Percentiles rank a stretch among this genome's conserved stretches.
Evolutionary conservation across 2,797 vertebrate genomes (phyloP).

Genomic region (Adrianichthys oophorus): DNA sequence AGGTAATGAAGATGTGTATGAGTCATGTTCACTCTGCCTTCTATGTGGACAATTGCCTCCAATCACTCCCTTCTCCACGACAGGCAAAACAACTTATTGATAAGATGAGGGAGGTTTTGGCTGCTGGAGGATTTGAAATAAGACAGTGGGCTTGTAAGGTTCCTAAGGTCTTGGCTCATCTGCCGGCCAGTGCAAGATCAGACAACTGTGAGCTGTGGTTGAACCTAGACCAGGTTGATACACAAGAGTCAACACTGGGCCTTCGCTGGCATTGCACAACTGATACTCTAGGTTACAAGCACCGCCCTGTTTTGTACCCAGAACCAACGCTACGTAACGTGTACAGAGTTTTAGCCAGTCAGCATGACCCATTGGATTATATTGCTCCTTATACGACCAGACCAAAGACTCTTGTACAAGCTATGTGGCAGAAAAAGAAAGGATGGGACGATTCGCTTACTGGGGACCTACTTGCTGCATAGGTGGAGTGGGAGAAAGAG

Average conservation of each 20-base stretch:
- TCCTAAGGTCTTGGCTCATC: neutral
- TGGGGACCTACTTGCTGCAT: no score
- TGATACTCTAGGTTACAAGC: neutral
- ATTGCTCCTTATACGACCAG: no score
- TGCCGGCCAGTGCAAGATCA: neutral
- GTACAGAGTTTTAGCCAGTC: neutral
- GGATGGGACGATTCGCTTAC: no score
- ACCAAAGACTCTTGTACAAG: no score
- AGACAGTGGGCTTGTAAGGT: constrained; percentile 8
- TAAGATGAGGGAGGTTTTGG: neutral
- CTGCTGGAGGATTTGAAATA: neutral
- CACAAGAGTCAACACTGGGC: neutral
- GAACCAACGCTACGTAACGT: neutral
- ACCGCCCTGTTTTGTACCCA: no score
- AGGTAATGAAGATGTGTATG: neutral
- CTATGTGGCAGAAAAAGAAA: no score
- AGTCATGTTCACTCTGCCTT: neutral
- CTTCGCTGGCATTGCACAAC: neutral
- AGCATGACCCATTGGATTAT: neutral
- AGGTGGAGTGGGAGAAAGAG: no score
- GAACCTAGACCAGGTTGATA: neutral
- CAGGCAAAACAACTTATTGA: neutral
- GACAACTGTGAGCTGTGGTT: neutral
- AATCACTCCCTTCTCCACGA: accelerated
- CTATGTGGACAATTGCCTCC: neutral